Evolutionary conservation across 2,888 invertebrate genomes (phyloP).

Genomic region (Baccha elongata): DNA sequence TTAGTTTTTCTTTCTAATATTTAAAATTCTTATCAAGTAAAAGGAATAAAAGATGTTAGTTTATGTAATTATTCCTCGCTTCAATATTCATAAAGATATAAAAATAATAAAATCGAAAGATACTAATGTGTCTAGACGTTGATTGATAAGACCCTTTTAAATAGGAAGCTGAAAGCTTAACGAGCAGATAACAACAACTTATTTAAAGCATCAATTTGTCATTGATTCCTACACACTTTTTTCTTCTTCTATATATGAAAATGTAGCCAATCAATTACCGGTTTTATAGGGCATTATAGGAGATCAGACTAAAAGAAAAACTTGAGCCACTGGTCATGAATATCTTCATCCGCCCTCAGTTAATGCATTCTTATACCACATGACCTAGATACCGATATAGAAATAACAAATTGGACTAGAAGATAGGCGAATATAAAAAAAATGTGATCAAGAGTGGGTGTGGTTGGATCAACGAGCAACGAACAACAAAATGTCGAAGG

Average conservation of each 20-base stretch:
- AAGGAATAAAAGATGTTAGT: neutral
- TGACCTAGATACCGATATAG: conserved; percentile 45
- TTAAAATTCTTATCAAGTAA: conserved; percentile 1
- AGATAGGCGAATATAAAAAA: neutral
- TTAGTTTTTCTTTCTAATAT: neutral
- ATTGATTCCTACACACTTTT: conserved; percentile 11
- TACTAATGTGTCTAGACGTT: conserved; percentile 32
- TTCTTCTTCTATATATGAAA: neutral
- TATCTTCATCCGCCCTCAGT: conserved; percentile 31
- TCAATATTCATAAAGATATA: conserved; percentile 27
- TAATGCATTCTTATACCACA: conserved; percentile 19
- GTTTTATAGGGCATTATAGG: conserved; percentile 22
- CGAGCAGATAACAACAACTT: conserved; percentile 28
- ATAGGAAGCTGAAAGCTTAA: conserved; percentile 13
- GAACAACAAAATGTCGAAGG: conserved; percentile 2
- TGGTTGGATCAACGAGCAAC: conserved; percentile 8
- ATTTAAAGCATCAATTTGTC: conserved; percentile 47
- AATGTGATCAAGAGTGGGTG: conserved; percentile 49
- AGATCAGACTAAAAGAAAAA: conserved; percentile 7
- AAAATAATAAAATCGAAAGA: neutral
- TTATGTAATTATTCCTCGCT: neutral
- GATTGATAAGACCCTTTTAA: conserved; percentile 30
- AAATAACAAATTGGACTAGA: conserved; percentile 18
- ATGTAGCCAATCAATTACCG: conserved; percentile 36
- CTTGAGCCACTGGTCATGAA: conserved; percentile 56